These are phyloP conservation scores for Brachyhypopomus occidentalis DNA, from an alignment of 2,113 vertebrate genomes.

Conservation along the genomic window DNA sequence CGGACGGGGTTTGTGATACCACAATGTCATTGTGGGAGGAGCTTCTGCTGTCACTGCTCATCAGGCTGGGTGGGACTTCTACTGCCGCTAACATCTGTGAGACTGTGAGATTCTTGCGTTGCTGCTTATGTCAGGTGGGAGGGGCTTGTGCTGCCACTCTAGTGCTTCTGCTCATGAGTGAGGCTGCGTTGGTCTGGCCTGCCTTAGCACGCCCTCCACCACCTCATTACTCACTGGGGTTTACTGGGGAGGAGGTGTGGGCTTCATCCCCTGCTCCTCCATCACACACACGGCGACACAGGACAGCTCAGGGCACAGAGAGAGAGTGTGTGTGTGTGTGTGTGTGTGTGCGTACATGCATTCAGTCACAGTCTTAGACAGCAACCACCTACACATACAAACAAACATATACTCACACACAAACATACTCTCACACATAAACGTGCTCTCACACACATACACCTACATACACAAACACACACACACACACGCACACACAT, in stretches of 20 bases:
- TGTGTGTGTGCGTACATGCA: too few species aligned
- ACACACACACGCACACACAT: not conserved
- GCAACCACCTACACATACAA: too few species aligned
- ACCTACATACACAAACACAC: too few species aligned
- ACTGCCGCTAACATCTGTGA: too few species aligned
- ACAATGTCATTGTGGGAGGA: constrained; percentile 39
- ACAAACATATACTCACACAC: too few species aligned
- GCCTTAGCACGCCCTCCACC: not conserved
- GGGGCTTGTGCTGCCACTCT: not conserved
- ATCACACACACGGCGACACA: not conserved
- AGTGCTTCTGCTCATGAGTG: constrained; percentile 13
- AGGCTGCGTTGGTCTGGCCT: not conserved
- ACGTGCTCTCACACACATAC: too few species aligned
- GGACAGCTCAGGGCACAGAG: not conserved
- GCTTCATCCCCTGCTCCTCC: not conserved
- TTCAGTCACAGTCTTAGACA: too few species aligned
- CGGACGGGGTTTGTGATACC: constrained; percentile 11
- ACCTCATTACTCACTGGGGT: constrained; percentile 14
- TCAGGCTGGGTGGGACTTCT: constrained; percentile 37
- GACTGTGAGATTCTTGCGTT: too few species aligned
- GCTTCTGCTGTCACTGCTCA: constrained; percentile 1
- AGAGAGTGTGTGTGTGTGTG: too few species aligned
- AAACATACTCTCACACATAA: too few species aligned
- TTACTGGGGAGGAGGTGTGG: not conserved
- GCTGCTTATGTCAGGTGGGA: too few species aligned